phyloP scores from a whole-genome alignment of 2,888 invertebrate genomes.

The Tenthredo livida region DNA sequence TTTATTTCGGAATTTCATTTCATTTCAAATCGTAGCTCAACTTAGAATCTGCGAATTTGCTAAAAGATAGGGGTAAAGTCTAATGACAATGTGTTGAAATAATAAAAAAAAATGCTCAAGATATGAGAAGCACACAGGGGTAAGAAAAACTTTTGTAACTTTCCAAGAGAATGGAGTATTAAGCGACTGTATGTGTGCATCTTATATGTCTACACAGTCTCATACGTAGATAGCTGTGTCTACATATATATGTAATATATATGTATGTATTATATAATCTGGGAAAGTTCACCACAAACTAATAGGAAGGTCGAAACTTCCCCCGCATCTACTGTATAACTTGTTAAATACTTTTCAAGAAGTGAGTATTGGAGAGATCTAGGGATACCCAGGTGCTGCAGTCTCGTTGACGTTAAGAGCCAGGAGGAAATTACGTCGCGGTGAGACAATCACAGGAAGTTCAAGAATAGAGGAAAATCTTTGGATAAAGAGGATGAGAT shows the following conservation, averaged over 20 bases:
- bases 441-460: neutral
- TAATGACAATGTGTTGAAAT: neutral
- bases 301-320: conserved; percentile 17
- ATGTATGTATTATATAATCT: neutral
- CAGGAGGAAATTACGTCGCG: conserved; percentile 16
- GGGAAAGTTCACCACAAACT: conserved; percentile 41
- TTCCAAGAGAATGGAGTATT: neutral
- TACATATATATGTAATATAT: neutral
- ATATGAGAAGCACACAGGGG: conserved; percentile 3
- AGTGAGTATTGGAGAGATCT: conserved; percentile 35
- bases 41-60: neutral
- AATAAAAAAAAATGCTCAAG: neutral
- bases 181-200: neutral
- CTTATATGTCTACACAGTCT: neutral
- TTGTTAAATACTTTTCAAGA: conserved; percentile 48
- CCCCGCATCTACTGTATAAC: conserved; percentile 17
- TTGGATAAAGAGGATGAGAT: neutral
- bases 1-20: neutral
- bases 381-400: conserved; percentile 42
- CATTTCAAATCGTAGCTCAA: neutral
- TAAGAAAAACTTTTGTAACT: neutral
- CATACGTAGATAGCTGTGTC: neutral
- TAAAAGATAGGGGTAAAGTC: neutral
- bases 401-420: conserved; percentile 21
- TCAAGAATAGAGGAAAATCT: neutral